A percentile compares a stretch with the other conserved stretches of the same genome.
These are phyloP conservation scores for Fundulus diaphanus DNA, from an alignment of 2,797 vertebrate species.

Conservation along the genomic window DNA sequence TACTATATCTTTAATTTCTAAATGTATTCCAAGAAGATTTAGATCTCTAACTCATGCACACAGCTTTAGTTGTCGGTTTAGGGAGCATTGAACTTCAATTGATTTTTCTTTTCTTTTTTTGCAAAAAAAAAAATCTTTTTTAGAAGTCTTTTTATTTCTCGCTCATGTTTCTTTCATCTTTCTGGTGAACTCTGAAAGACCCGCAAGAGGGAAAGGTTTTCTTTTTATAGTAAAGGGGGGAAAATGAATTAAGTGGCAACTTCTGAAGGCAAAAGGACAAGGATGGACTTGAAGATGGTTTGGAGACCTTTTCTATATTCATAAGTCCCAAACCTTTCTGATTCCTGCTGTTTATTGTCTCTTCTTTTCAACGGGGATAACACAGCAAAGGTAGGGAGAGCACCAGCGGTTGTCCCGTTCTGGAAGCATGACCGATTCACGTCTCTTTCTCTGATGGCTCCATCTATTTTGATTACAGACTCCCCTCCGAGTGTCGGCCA, in stretches of 20 bases:
- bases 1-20: conserved; percentile 9
- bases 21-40: conserved; percentile 36
- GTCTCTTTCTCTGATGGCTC: conserved; percentile 44
- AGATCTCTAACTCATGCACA: conserved; percentile 10
- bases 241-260: neutral
- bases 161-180: conserved; percentile 39
- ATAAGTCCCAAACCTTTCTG: neutral
- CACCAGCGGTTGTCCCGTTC: neutral
- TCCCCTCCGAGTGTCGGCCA: conserved; percentile 44
- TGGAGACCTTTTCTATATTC: neutral
- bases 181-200: conserved; percentile 31
- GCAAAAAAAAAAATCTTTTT: neutral
- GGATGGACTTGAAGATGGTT: neutral
- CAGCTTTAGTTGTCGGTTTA: conserved; percentile 11
- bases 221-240: neutral
- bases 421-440: conserved; percentile 41
- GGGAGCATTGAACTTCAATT: conserved; percentile 25
- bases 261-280: conserved; percentile 2
- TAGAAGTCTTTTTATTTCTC: conserved; percentile 28
- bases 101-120: no score
- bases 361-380: neutral
- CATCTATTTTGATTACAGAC: conserved; percentile 61
- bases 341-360: conserved; percentile 6
- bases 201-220: conserved; percentile 12
- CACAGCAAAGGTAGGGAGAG: conserved; percentile 1